Conservation (phyloP, 1,140 invertebrate genomes). For the Phenacoccus solenopsis region DNA sequence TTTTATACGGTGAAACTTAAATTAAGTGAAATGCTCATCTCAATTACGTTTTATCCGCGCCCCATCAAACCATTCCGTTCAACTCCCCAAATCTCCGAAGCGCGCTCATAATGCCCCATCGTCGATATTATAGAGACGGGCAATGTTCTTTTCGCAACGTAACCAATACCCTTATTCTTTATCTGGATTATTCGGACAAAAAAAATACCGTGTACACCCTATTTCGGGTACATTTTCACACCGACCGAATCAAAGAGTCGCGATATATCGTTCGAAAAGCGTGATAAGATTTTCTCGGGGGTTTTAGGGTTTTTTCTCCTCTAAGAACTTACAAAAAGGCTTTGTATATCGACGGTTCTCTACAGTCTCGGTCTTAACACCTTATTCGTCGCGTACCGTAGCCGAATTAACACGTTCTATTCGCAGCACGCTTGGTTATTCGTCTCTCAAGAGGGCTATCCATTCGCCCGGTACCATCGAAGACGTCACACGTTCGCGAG, state of each 20-base stretch:
- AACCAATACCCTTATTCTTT: neutral
- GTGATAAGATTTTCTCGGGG: neutral
- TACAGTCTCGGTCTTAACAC: neutral
- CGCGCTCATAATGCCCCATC: neutral
- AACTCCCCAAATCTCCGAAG: neutral
- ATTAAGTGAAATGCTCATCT: constrained; percentile 2
- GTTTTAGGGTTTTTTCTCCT: too few species aligned
- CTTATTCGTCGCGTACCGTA: neutral
- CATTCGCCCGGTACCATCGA: neutral
- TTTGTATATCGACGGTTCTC: neutral
- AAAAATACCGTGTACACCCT: neutral
- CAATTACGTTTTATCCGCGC: constrained; percentile 2
- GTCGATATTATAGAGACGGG: neutral
- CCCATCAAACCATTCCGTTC: neutral
- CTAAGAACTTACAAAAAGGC: neutral
- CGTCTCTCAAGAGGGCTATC: too few species aligned
- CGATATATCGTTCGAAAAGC: neutral
- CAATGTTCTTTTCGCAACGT: neutral
- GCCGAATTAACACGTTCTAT: too few species aligned
- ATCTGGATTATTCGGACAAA: neutral
- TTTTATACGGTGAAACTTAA: neutral
- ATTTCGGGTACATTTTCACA: neutral
- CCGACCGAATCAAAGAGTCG: neutral
- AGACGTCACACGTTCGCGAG: neutral
- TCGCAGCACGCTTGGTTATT: too few species aligned